A percentile compares a stretch with the other conserved stretches of the same genome.
phyloP scores from a whole-genome alignment of 2,888 invertebrate species.

The Melieria picta region DNA sequence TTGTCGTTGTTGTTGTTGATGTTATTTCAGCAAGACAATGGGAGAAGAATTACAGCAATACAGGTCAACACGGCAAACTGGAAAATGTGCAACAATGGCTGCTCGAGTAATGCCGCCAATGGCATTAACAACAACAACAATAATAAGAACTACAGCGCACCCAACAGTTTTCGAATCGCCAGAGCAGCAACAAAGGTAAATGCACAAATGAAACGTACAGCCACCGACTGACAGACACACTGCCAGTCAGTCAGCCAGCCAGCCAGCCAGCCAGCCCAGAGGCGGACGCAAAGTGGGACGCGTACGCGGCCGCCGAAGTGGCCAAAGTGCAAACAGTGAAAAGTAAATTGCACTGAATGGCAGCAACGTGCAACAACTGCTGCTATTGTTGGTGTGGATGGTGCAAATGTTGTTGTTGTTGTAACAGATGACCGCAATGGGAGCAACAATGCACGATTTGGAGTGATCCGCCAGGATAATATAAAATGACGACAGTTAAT shows the following conservation, averaged over 20 bases:
- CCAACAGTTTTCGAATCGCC: slow-evolving; percentile 1
- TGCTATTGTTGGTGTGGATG: not conserved
- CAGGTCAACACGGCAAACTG: slow-evolving; percentile 22
- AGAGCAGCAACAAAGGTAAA: slow-evolving; percentile 7
- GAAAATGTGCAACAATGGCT: slow-evolving; percentile 8
- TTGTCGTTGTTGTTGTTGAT: slow-evolving; percentile 6
- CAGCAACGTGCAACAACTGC: not conserved
- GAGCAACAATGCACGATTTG: slow-evolving; percentile 18
- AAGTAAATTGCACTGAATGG: slow-evolving; percentile 6
- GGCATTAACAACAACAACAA: not conserved
- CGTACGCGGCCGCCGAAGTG: too few relatives aligned
- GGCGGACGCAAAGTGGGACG: too few relatives aligned
- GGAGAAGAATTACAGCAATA: slow-evolving; percentile 11
- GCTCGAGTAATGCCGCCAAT: not conserved
- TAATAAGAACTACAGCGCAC: not conserved
- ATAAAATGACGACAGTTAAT: slow-evolving; percentile 28
- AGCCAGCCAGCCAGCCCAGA: too few relatives aligned
- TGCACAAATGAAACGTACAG: slow-evolving; percentile 16
- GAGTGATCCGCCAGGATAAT: slow-evolving; percentile 16
- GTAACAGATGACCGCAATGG: slow-evolving; percentile 19
- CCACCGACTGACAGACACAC: too few relatives aligned
- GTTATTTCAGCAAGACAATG: slow-evolving; percentile 26
- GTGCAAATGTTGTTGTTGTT: slow-evolving; percentile 5
- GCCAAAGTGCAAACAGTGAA: not conserved
- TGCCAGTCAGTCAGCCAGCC: not conserved